These are phyloP conservation scores for Bursaphelenchus okinawaensis DNA, from an alignment of 2,888 invertebrate genomes.

Conservation along the genomic window DNA sequence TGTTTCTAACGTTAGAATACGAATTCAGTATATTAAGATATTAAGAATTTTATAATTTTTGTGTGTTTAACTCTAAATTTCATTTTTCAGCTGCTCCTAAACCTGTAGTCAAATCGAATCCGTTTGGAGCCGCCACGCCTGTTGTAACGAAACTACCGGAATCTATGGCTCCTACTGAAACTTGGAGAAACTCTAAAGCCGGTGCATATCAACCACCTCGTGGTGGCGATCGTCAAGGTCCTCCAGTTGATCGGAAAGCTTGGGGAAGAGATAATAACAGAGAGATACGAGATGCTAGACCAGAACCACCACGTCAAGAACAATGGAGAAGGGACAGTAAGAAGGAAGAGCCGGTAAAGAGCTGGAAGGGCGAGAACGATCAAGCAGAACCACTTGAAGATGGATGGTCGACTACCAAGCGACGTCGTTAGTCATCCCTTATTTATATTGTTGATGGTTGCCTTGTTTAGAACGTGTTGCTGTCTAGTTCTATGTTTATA, in stretches of 20 bases:
- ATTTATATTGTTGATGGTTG: background rate
- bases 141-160: background rate
- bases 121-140: background rate
- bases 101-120: background rate
- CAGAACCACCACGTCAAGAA: background rate
- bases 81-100: background rate
- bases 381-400: too few species aligned
- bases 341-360: background rate
- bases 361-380: background rate
- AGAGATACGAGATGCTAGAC: background rate
- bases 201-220: background rate
- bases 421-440: background rate
- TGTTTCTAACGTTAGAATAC: background rate
- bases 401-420: background rate
- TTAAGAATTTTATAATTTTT: too few species aligned
- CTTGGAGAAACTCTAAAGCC: background rate
- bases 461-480: background rate
- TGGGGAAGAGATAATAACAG: background rate
- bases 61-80: too few species aligned
- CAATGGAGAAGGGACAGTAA: background rate
- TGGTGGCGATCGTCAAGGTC: background rate
- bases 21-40: background rate
- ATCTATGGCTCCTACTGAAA: background rate
- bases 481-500: background rate
- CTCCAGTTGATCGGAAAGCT: background rate